Percentiles rank a stretch among this genome's conserved stretches.
Conservation (phyloP, 2,797 vertebrate species). For the Propithecus deckenii region DNA sequence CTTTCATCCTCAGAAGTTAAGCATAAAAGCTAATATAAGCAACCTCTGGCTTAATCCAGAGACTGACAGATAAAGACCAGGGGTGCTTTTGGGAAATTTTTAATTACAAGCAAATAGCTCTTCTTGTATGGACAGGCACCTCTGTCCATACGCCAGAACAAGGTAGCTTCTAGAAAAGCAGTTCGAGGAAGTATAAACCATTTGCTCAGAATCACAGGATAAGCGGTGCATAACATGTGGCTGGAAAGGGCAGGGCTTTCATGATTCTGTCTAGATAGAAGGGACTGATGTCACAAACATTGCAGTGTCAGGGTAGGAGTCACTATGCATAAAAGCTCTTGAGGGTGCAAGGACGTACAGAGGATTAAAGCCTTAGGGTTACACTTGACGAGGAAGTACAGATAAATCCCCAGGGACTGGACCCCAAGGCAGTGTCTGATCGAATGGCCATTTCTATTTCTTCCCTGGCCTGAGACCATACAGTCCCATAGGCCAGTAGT, state of each 20-base stretch:
- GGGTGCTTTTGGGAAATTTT: background rate
- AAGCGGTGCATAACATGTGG: rapidly evolving
- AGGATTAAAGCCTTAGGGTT: background rate
- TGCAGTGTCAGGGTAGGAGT: background rate
- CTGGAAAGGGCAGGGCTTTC: background rate
- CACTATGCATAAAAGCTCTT: background rate
- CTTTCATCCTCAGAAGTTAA: background rate
- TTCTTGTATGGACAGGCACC: background rate
- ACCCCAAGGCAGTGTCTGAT: background rate
- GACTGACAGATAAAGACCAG: background rate
- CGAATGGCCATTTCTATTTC: background rate
- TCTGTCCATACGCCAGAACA: background rate
- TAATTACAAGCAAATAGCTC: slow-evolving; percentile 7
- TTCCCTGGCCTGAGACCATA: background rate
- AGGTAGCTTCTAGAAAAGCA: background rate
- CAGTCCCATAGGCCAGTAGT: background rate
- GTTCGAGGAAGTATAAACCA: background rate
- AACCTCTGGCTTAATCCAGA: slow-evolving; percentile 9
- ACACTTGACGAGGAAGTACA: background rate
- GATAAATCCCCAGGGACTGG: background rate
- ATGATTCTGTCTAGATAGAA: background rate
- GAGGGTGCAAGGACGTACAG: rapidly evolving
- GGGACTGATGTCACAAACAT: background rate
- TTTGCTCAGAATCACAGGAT: background rate
- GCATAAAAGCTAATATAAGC: background rate